A percentile compares a stretch with the other conserved stretches of the same genome.
phyloP scores from a whole-genome alignment of 2,113 vertebrate species.

The Ciconia maguari region DNA sequence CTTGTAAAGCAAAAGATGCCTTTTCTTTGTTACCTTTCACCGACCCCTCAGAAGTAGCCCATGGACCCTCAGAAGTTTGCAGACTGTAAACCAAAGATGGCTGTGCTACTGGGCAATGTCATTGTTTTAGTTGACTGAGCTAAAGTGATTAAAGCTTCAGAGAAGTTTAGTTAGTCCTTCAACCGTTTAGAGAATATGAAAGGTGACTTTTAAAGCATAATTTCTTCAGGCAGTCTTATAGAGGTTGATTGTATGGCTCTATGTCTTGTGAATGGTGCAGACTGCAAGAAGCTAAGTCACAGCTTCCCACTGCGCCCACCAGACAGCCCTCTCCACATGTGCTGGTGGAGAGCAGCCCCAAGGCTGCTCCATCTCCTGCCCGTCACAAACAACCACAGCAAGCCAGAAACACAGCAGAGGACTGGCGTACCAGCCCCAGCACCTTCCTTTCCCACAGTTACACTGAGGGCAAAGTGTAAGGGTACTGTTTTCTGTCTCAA shows the following conservation, averaged over 20 bases:
- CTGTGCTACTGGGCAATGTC: background rate
- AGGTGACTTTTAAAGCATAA: background rate
- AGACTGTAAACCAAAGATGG: background rate
- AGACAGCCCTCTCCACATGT: background rate
- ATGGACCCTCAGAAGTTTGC: background rate
- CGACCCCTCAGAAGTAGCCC: background rate
- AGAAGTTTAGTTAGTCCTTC: background rate
- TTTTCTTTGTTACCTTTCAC: background rate
- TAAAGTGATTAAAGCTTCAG: background rate
- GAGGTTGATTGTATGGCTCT: background rate
- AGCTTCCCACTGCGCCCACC: accelerated
- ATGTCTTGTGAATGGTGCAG: background rate
- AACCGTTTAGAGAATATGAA: background rate
- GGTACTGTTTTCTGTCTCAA: background rate
- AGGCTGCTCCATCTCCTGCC: background rate
- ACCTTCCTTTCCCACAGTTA: background rate
- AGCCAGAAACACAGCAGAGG: background rate
- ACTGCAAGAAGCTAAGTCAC: background rate
- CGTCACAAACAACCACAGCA: background rate
- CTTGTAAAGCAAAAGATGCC: background rate
- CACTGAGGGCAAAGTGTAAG: background rate
- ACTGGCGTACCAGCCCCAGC: background rate
- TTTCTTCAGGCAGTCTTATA: background rate
- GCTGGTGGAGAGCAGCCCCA: background rate
- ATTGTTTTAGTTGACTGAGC: background rate